Percentiles rank a stretch among this genome's conserved stretches.
These are phyloP conservation scores for Oegoconia quadripuncta DNA, from an alignment of 2,888 invertebrate genomes.

Conservation along the genomic window DNA sequence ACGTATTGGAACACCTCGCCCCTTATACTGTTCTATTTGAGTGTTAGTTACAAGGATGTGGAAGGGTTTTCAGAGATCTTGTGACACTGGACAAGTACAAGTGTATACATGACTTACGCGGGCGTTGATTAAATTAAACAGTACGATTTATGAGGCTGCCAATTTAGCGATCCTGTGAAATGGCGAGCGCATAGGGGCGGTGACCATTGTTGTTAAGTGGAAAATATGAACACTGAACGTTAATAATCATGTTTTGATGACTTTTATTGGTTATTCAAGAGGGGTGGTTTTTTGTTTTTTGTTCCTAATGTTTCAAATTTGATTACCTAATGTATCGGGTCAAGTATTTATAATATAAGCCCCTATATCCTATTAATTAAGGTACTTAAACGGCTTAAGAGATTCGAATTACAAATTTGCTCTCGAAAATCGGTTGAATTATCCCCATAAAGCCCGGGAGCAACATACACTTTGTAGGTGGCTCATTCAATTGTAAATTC, in stretches of 20 bases:
- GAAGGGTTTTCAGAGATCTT: constrained; percentile 36
- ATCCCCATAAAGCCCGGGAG: too few relatives aligned
- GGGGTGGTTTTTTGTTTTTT: constrained; percentile 23
- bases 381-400: too few relatives aligned
- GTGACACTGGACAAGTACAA: constrained; percentile 39
- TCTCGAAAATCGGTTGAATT: too few relatives aligned
- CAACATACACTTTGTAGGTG: too few relatives aligned
- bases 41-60: constrained; percentile 24
- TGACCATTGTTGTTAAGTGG: constrained; percentile 46
- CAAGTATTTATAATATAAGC: too few relatives aligned
- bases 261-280: constrained; percentile 22
- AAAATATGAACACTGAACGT: constrained; percentile 34
- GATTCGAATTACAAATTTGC: too few relatives aligned
- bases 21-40: constrained; percentile 15
- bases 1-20: constrained; percentile 26
- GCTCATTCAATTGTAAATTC: too few relatives aligned
- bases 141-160: constrained; percentile 68
- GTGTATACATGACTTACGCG: constrained; percentile 53
- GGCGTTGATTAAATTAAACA: constrained; percentile 76
- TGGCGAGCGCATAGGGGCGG: constrained; percentile 63
- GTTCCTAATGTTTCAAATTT: too few relatives aligned
- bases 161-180: constrained; percentile 74
- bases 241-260: constrained; percentile 34
- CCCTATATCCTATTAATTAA: too few relatives aligned
- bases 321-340: too few relatives aligned